Percentiles rank a stretch among this genome's conserved stretches.
Conservation (phyloP, 2,888 invertebrate species). For the Abrostola triplasia region DNA sequence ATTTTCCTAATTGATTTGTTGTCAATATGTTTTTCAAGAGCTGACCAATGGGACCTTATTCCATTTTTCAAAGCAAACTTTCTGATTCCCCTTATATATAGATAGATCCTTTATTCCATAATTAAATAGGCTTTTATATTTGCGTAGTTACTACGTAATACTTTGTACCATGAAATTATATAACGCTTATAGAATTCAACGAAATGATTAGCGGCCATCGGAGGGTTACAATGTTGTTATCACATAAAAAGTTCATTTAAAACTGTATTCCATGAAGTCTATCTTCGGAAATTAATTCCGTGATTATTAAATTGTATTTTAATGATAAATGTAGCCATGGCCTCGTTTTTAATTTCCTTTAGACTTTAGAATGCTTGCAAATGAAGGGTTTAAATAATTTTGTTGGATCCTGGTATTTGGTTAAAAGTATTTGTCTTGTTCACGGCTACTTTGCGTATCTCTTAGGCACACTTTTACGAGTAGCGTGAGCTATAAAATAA, state of each 20-base stretch:
- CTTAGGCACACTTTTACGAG: too few species aligned
- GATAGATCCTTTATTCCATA: too few species aligned
- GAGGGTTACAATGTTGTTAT: constrained; percentile 43
- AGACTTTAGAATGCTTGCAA: not conserved
- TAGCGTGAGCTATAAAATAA: too few species aligned
- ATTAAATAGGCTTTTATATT: not conserved
- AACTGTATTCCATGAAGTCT: constrained; percentile 47
- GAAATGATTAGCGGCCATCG: constrained; percentile 56
- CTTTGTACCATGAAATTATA: constrained; percentile 22
- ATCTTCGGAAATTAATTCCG: constrained; percentile 46
- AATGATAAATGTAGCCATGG: constrained; percentile 23
- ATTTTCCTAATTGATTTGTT: too few species aligned
- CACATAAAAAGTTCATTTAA: constrained; percentile 41
- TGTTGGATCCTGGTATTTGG: not conserved
- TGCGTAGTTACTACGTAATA: constrained; percentile 5
- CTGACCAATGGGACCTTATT: too few species aligned
- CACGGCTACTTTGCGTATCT: too few species aligned
- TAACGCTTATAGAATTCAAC: constrained; percentile 55
- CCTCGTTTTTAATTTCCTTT: constrained; percentile 16
- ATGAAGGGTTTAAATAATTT: not conserved
- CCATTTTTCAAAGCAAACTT: too few species aligned
- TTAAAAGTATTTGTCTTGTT: too few species aligned
- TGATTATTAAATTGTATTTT: constrained; percentile 41
- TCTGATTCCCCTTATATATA: too few species aligned
- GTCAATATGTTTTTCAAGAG: too few species aligned